Base-by-base conservation (phyloP, 2,888 invertebrate genomes). In the Rhaphigaster nebulosa region DNA sequence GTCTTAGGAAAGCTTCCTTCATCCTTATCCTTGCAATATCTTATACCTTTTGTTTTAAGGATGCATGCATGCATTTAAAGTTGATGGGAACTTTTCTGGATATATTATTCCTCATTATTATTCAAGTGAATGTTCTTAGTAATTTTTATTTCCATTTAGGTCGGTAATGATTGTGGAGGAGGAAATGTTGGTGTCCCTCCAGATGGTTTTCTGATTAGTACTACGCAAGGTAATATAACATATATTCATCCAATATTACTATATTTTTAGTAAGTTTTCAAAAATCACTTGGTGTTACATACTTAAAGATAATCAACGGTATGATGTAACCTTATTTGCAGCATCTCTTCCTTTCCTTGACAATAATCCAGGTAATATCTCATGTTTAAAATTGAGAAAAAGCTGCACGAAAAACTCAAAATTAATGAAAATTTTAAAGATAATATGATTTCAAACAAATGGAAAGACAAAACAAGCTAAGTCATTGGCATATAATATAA, bases 111-210 rank as follows among this genome's bases (percentile, higher is more conserved):
- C 1, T 65, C 18, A 65, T 65, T 18, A 15, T 65, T 76, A 20
- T 38, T 76, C 20, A 38, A 70, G 34, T 34, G 13, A 41, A n/a
- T 84, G 3, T n/a, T 80, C 12, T 18, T 84, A 84, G 5, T 45
- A 45, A 84, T n/a, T 84, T 26, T 84, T 88, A 50, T 90, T 80
- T 80, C 13, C 60, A 50, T 90, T 84, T 93, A 96, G 96, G 95
- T 97, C 20, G 97, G 97, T 93, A 97, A 98, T 93, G 96, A 84
- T 84, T 84, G 96, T 34, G 97, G 97, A 65, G 91, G 91, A 23
- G 91, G 91, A 38, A 87, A 87, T 54, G 91, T 91, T 54, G 91
- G 91, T 23, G 87, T 91, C 18, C 91, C 92, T 50, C 92, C 92
- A 12, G 92, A 92, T 87, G 92, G 92, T 18, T 92, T 91, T 87